A percentile compares a stretch with the other conserved stretches of the same genome.
phyloP scores from a whole-genome alignment of 1,140 invertebrate species.

The Argopecten irradians region DNA sequence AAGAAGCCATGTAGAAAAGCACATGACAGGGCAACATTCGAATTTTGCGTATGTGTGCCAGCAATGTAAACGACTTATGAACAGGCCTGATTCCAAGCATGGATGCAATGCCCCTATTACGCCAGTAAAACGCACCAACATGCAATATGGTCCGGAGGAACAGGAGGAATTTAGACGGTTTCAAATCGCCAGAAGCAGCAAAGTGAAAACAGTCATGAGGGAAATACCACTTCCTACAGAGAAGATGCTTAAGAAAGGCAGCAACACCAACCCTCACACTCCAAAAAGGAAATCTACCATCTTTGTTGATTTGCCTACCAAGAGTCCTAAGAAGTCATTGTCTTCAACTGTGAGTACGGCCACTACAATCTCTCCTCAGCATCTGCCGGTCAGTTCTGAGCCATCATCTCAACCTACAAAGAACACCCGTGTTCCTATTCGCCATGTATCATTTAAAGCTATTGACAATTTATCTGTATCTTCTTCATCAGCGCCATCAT shows the following conservation, averaged over 20 bases:
- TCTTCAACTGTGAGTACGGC: too few species aligned
- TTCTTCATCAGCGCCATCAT: not conserved
- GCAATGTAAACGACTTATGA: constrained; percentile 7
- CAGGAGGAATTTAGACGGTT: not conserved
- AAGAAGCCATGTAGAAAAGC: not conserved
- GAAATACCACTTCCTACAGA: not conserved
- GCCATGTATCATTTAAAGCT: not conserved
- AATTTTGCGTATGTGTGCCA: constrained; percentile 31
- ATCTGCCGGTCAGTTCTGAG: not conserved
- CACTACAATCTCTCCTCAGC: too few species aligned
- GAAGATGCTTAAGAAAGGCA: not conserved
- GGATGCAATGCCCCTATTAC: not conserved
- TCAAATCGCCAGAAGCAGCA: not conserved
- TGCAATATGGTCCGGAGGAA: not conserved
- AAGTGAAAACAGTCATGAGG: not conserved
- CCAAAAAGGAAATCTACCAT: not conserved
- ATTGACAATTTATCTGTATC: too few species aligned
- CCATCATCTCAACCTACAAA: not conserved
- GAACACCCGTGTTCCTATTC: not conserved
- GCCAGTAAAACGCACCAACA: not conserved
- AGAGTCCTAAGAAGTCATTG: not conserved
- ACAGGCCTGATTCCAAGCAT: not conserved
- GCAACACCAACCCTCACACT: too few species aligned
- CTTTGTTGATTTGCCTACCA: too few species aligned
- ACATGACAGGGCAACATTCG: constrained; percentile 32